These are phyloP conservation scores for Crotophaga sulcirostris DNA, from an alignment of 2,113 vertebrate genomes.

Conservation along the genomic window DNA sequence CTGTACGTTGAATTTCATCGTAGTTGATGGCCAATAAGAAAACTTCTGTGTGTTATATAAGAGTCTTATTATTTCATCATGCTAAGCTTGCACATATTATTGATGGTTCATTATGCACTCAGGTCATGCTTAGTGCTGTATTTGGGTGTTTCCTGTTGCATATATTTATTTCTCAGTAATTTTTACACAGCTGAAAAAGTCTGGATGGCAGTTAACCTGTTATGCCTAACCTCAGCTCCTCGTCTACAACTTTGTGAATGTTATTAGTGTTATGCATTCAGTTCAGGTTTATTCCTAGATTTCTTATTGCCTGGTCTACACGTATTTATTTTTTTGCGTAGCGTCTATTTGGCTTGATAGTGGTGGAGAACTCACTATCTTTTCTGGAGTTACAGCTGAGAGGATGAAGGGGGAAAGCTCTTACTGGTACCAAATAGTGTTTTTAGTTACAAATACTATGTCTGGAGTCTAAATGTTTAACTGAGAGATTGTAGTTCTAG, in stretches of 20 bases:
- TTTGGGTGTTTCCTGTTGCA: neutral
- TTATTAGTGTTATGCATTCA: neutral
- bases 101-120: neutral
- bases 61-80: neutral
- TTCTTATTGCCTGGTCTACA: neutral
- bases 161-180: neutral
- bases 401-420: neutral
- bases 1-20: neutral
- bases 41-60: neutral
- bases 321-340: neutral
- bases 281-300: neutral
- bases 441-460: neutral
- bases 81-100: neutral
- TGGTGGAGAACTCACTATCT: neutral
- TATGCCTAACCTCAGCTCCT: neutral
- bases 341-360: neutral
- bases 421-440: neutral
- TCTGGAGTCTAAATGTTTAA: neutral
- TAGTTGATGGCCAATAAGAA: fast-evolving
- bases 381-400: neutral
- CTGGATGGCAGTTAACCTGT: neutral
- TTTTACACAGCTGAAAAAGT: neutral
- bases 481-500: neutral
- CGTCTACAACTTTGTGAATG: neutral
- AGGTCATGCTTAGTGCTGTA: neutral